A percentile compares a stretch with the other conserved stretches of the same genome.
These are phyloP conservation scores for Pammene aurita DNA, from an alignment of 2,888 invertebrate genomes.

Conservation along the genomic window DNA sequence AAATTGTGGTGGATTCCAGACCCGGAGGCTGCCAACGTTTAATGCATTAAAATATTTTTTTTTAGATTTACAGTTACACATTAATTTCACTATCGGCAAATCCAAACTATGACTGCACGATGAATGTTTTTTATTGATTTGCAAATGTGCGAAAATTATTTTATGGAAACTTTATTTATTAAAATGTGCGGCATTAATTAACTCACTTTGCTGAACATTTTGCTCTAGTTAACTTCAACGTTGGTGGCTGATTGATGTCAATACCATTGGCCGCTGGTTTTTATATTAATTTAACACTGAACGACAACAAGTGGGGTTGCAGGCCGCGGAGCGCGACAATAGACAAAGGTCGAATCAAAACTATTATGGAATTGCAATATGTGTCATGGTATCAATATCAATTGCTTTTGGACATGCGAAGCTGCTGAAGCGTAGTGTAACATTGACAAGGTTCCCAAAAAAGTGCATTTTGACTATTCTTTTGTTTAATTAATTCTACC, in stretches of 20 bases:
- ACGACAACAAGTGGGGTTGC: slow-evolving; percentile 72
- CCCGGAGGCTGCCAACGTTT: no score
- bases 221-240: slow-evolving; percentile 59
- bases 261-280: slow-evolving; percentile 62
- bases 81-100: no score
- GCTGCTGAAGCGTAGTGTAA: slow-evolving; percentile 43
- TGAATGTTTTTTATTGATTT: background rate
- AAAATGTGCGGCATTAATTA: slow-evolving; percentile 15
- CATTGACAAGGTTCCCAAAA: slow-evolving; percentile 14
- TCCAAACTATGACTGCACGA: no score
- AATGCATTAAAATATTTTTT: background rate
- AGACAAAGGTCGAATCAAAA: slow-evolving; percentile 63
- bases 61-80: no score
- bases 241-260: slow-evolving; percentile 68
- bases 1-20: no score
- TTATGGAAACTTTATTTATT: background rate
- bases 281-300: slow-evolving; percentile 68
- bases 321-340: slow-evolving; percentile 67
- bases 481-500: background rate
- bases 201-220: slow-evolving; percentile 78
- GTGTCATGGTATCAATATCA: slow-evolving; percentile 71
- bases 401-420: slow-evolving; percentile 56
- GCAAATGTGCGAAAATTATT: background rate
- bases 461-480: slow-evolving; percentile 6
- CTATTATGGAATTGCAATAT: slow-evolving; percentile 65